Evolutionary conservation across 2,113 vertebrate species (phyloP).

Genomic region (Alligator sinensis): DNA sequence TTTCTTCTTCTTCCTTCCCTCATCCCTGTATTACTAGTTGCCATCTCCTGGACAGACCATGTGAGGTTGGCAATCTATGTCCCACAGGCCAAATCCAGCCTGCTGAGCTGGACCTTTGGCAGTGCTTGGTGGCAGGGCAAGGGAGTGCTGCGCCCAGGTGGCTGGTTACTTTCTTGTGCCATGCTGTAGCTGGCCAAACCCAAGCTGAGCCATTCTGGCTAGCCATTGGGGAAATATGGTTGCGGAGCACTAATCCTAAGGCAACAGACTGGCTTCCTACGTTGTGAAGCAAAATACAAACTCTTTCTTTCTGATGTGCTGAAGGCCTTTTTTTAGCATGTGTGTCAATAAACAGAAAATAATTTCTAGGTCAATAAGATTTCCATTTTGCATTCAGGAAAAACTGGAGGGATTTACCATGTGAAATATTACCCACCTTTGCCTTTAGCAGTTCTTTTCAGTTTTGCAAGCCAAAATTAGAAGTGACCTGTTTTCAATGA

Average conservation of each 20-base stretch:
- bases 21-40: neutral
- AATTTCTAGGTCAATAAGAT: conserved; percentile 17
- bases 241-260: neutral
- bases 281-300: neutral
- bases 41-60: neutral
- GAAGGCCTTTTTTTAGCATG: neutral
- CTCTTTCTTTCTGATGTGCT: neutral
- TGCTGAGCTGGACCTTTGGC: too few species aligned
- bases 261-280: neutral
- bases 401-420: conserved; percentile 55
- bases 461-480: conserved; percentile 61
- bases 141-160: too few species aligned
- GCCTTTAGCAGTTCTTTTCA: conserved; percentile 25
- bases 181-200: too few species aligned
- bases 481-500: conserved; percentile 72
- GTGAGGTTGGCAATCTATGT: too few species aligned
- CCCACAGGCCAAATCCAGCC: too few species aligned
- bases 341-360: neutral
- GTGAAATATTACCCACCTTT: conserved; percentile 57
- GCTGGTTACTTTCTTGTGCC: too few species aligned
- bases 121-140: too few species aligned
- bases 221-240: too few species aligned
- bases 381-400: conserved; percentile 40
- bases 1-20: neutral
- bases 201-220: too few species aligned